phyloP scores from a whole-genome alignment of 2,113 vertebrate genomes.

The Chascanopsetta lugubris region DNA sequence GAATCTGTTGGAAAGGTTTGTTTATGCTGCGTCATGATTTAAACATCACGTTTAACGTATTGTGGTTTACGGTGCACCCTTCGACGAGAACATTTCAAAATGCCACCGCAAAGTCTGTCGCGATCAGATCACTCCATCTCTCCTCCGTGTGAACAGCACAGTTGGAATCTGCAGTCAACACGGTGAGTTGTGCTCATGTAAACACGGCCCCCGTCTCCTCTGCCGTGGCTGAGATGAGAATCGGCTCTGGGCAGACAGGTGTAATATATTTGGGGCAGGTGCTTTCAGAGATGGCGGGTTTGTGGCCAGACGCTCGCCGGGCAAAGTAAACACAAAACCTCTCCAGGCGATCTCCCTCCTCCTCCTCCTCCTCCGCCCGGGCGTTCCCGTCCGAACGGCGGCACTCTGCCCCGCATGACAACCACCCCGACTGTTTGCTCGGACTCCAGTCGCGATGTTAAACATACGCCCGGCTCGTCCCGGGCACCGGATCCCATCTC shows the following conservation, averaged over 20 bases:
- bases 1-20: too few species aligned
- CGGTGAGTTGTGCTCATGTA: too few species aligned
- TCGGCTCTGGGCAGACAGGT: conserved; percentile 29
- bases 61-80: too few species aligned
- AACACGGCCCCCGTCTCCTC: conserved; percentile 13
- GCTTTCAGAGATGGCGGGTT: conserved; percentile 40
- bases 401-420: conserved; percentile 41
- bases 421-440: conserved; percentile 47
- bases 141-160: too few species aligned
- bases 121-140: too few species aligned
- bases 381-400: conserved; percentile 52
- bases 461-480: conserved; percentile 50
- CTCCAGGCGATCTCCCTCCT: conserved; percentile 41
- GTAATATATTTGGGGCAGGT: conserved; percentile 55
- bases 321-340: conserved; percentile 58
- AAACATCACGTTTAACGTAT: too few species aligned
- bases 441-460: conserved; percentile 45
- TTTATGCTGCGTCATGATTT: too few species aligned
- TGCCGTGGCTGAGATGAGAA: conserved; percentile 18
- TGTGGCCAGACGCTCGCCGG: conserved; percentile 47
- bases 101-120: too few species aligned
- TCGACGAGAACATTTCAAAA: too few species aligned
- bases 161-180: too few species aligned
- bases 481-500: conserved; percentile 42
- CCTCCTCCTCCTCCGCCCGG: conserved; percentile 16